Evolutionary conservation across 2,888 invertebrate genomes (phyloP).

Genomic region (Ashinkailepas kermadecensis): DNA sequence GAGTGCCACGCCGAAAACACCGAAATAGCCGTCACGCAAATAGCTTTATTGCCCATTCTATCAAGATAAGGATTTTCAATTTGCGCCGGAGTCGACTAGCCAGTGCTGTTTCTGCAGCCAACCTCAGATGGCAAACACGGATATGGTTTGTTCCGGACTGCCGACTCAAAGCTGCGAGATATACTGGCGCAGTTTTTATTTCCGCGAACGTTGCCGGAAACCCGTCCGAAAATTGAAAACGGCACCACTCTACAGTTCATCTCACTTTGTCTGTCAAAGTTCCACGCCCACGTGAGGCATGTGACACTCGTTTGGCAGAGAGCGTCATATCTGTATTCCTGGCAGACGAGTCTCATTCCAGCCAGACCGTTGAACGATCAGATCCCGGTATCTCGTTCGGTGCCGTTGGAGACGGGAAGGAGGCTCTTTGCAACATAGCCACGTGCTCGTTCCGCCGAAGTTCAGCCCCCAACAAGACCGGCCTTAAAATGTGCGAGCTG

Average conservation of each 20-base stretch:
- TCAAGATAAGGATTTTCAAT: conserved; percentile 22
- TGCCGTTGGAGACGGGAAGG: no score
- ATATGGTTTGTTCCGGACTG: background rate
- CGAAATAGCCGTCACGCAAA: conserved; percentile 8
- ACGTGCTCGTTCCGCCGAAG: no score
- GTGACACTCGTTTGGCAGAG: background rate
- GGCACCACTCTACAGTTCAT: background rate
- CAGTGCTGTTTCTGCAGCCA: background rate
- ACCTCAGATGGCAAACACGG: background rate
- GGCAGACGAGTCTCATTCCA: background rate
- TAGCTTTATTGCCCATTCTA: conserved; percentile 21
- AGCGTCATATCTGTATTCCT: background rate
- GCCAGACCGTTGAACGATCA: no score
- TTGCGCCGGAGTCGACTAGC: background rate
- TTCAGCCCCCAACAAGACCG: no score
- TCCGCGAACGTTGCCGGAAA: background rate
- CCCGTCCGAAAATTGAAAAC: background rate
- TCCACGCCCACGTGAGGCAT: background rate
- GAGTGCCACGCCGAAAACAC: background rate
- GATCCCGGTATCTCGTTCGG: no score
- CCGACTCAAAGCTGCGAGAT: background rate
- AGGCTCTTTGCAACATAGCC: no score
- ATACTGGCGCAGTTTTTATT: background rate
- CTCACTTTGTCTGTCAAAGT: conserved; percentile 1
- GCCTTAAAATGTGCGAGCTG: no score